These are phyloP conservation scores for Sula dactylatra DNA, from an alignment of 2,113 vertebrate species.

Conservation along the genomic window DNA sequence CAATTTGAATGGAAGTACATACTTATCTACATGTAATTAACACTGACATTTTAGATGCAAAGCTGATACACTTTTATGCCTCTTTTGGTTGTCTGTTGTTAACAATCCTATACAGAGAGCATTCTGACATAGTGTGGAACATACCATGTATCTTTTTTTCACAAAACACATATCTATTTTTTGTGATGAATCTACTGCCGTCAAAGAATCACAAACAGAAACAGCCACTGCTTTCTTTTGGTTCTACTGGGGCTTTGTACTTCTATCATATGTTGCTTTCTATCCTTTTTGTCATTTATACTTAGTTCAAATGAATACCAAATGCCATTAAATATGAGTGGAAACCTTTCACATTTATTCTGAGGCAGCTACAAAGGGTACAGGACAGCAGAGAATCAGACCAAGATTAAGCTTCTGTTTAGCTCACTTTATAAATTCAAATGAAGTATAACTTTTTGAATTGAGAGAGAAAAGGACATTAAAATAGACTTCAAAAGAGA, in stretches of 20 bases:
- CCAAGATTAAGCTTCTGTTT: conserved; percentile 24
- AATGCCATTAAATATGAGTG: neutral
- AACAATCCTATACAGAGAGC: neutral
- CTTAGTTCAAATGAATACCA: conserved; percentile 13
- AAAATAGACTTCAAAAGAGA: conserved; percentile 7
- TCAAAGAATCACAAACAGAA: neutral
- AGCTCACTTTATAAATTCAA: conserved; percentile 39
- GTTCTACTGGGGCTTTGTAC: neutral
- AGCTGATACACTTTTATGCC: neutral
- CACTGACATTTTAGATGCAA: neutral
- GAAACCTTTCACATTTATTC: conserved; percentile 36
- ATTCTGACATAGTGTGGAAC: neutral
- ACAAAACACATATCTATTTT: neutral
- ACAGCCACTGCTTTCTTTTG: neutral
- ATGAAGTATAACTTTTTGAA: conserved; percentile 18
- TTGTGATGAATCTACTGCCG: neutral
- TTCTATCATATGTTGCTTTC: neutral
- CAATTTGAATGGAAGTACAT: neutral
- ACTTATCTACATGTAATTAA: neutral
- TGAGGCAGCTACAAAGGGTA: conserved; percentile 3
- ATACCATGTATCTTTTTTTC: neutral
- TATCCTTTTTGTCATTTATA: neutral
- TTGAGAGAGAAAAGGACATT: neutral
- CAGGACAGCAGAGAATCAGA: neutral
- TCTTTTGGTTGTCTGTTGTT: neutral